Base-by-base conservation (phyloP, 1,140 invertebrate genomes). In the Phocides pigmalion region DNA sequence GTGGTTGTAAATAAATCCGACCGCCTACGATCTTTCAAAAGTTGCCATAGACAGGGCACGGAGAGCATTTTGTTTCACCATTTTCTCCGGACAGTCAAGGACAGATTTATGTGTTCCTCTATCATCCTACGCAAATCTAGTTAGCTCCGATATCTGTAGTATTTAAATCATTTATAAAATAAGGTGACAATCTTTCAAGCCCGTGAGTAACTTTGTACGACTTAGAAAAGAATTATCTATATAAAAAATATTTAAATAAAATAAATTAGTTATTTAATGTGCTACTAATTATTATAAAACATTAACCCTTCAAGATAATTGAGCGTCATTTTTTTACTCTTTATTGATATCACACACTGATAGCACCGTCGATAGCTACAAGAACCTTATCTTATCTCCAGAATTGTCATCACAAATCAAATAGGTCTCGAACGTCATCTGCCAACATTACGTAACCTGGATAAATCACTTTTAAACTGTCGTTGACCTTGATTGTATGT, bases 41-140 rank as follows among this genome's bases (percentile, higher is more conserved):
- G 54, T 66, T 62, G 35, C 69, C 49, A 76, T 76, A 68, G 70
- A 72, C 67, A 64, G 65, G 54, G 65, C 49, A 64, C 59, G 54
- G 44, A 37, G 62, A 68, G 68, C 63, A 70, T 73, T 78, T 72
- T 70, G 56, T 79, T 81, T 77, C 76, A 73, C 71, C 69, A 75
- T 82, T 87, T 87, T 79, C 79, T 76, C 76, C 64, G 54, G 75
- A 80, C 81, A 79, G 73, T 70, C 77, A 65, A 67, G 63, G 77
- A 81, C 72, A 78, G 81, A 87, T 84, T 85, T 87, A 87, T 84
- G 72, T 58, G 62, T 76, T 73, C 75, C 74, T 76, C 67, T 35
- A 59, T 63, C 69, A 54, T 73, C 79, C 81, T 72, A 84, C 77
- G 72, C 76, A 56, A 35, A 54, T 28, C 49, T 54, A 61, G 39